These are phyloP conservation scores for Ormyrus nitidulus DNA, from an alignment of 2,888 invertebrate genomes.

Conservation along the genomic window DNA sequence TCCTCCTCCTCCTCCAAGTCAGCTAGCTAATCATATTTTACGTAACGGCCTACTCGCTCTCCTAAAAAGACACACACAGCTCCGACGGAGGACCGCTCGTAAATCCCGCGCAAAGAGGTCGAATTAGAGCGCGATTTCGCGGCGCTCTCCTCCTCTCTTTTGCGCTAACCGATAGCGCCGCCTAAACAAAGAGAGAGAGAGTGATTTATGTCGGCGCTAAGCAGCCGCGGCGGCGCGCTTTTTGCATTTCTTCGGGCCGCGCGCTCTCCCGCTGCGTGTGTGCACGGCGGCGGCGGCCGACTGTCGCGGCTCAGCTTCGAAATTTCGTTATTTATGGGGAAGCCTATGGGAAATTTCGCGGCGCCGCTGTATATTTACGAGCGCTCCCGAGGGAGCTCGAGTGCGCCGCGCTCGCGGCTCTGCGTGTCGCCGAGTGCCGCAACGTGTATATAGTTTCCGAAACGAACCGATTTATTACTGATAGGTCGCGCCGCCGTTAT, in stretches of 20 bases:
- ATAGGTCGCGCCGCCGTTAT: too few species aligned
- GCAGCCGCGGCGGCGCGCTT: background rate
- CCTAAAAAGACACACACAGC: too few species aligned
- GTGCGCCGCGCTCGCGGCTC: too few species aligned
- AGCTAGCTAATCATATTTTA: constrained; percentile 25
- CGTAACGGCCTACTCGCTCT: background rate
- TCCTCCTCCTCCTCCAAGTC: background rate
- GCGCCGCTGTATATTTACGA: background rate
- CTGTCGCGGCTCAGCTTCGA: background rate
- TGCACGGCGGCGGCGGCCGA: background rate
- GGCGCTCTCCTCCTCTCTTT: background rate
- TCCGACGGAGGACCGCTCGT: too few species aligned
- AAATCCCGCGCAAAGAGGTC: too few species aligned
- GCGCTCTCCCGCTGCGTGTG: background rate
- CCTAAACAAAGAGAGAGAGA: constrained; percentile 25
- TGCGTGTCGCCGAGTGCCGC: too few species aligned
- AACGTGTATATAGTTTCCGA: too few species aligned
- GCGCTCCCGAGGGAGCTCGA: too few species aligned
- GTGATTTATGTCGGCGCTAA: constrained; percentile 25
- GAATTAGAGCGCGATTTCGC: background rate
- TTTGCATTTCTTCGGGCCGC: too few species aligned
- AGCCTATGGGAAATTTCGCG: constrained; percentile 26
- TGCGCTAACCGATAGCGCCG: background rate
- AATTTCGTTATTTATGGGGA: constrained; percentile 37
- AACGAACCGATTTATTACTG: too few species aligned